Percentiles rank a stretch among this genome's conserved stretches.
These are phyloP conservation scores for Lumbricus terrestris DNA, from an alignment of 2,888 invertebrate species.

Conservation along the genomic window DNA sequence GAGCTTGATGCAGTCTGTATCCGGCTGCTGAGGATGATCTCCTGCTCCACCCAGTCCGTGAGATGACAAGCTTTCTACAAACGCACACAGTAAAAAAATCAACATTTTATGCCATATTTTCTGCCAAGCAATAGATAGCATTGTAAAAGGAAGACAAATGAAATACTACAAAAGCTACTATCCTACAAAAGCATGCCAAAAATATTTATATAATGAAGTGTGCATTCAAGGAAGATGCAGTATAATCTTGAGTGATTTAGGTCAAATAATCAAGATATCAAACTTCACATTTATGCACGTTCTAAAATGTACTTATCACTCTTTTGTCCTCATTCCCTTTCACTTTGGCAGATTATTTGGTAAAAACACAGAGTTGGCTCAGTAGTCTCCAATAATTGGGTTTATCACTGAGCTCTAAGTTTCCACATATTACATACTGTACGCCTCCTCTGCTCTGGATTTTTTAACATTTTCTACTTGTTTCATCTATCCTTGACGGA, in stretches of 20 bases:
- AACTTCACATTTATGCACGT: too few relatives aligned
- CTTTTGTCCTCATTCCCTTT: too few relatives aligned
- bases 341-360: too few relatives aligned
- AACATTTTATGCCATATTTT: not conserved
- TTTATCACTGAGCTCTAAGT: too few relatives aligned
- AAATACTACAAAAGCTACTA: not conserved
- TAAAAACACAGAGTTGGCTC: too few relatives aligned
- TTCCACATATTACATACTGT: too few relatives aligned
- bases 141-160: not conserved
- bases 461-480: too few relatives aligned
- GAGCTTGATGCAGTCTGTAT: constrained; percentile 28
- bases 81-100: not conserved
- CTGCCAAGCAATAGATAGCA: not conserved
- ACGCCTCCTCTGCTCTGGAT: too few relatives aligned
- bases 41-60: not conserved
- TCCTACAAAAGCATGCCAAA: not conserved
- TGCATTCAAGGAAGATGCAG: not conserved
- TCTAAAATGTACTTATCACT: too few relatives aligned
- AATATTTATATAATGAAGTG: not conserved
- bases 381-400: too few relatives aligned
- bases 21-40: constrained; percentile 18
- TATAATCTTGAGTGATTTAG: not conserved
- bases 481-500: too few relatives aligned
- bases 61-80: not conserved
- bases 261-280: too few relatives aligned